Evolutionary conservation across 1,140 invertebrate species (phyloP).

Genomic region (Frieseomelitta varia): DNA sequence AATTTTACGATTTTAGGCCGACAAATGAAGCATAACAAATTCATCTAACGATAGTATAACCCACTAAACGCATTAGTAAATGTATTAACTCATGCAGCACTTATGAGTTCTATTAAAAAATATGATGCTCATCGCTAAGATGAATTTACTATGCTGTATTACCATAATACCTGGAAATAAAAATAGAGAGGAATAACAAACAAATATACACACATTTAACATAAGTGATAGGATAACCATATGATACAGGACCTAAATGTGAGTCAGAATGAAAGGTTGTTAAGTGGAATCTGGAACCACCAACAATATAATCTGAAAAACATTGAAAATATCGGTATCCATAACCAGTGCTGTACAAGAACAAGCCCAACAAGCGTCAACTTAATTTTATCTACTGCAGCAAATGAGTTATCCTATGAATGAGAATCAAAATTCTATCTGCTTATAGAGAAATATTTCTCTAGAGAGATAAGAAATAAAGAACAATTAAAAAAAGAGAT

Average conservation of each 20-base stretch:
- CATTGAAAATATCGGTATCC: conserved; percentile 74
- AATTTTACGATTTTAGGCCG: conserved; percentile 13
- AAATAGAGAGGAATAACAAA: conserved; percentile 59
- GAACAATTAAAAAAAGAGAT: neutral
- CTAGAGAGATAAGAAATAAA: neutral
- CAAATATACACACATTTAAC: conserved; percentile 50
- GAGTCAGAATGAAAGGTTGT: conserved; percentile 57
- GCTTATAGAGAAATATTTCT: neutral
- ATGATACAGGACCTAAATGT: conserved; percentile 58
- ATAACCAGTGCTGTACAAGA: conserved; percentile 79
- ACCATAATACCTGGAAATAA: conserved; percentile 66
- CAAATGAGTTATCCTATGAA: conserved; percentile 67
- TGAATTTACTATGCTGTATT: conserved; percentile 57
- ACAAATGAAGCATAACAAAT: conserved; percentile 44
- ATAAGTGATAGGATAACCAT: conserved; percentile 52
- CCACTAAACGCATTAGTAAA: neutral
- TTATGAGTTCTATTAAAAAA: neutral
- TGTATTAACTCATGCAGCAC: conserved; percentile 2
- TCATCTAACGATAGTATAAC: conserved; percentile 29
- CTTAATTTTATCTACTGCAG: conserved; percentile 66
- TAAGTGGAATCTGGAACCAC: conserved; percentile 70
- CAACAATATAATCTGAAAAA: conserved; percentile 78
- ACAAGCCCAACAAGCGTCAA: conserved; percentile 77
- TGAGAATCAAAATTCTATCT: conserved; percentile 64
- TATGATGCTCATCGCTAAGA: neutral